Evolutionary conservation across 2,888 invertebrate species (phyloP), one percentile per base, ranked within the genome.

Genomic region (Margaritifera margaritifera): DNA sequence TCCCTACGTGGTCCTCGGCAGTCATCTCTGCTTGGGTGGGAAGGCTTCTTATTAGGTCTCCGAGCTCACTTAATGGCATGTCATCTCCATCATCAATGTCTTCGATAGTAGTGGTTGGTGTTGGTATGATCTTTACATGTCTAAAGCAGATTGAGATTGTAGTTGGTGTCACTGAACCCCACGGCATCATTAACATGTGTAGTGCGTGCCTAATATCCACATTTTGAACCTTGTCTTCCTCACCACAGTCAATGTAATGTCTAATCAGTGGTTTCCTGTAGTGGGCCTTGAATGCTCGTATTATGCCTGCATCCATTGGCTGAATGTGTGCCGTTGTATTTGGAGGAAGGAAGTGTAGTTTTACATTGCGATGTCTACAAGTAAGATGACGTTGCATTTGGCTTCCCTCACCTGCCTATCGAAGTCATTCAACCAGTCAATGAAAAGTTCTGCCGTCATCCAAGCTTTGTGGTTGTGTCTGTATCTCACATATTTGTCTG

Each of bases 281-380:
- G 63, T 73, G 27, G 18, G 27, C 54, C 64, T 73, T 75, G 50
- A 77, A 70, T 51, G 27, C 64, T 3, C 52, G 25, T n/a, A 76
- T 77, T 62, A 80, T 78, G 4, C 77, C 75, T 6, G 72, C 77
- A 51, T 80, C 76, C 65, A 80, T 68, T 2, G 72, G 78, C 55
- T 80, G 77, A 19, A 78, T 71, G 52, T 75, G 66, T 4, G 66
- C 19, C 1, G 77, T 75, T 50, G 77, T 80, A 61, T 78, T 80
- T 0, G 75, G 72, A 27, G 73, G 78, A 8, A 80, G 68, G 61
- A 71, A 78, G 6, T 71, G 6, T 5, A 78, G 18, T 18, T 6
- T 69, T 15, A 77, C 70, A 51, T 71, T 67, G 74, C 74, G 56
- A 73, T 79, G 66, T 80, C 78, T 11, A 68, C 59, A 11, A 71